Conservation (phyloP, 1,140 invertebrate species). For the Andrena cerasifolii region DNA sequence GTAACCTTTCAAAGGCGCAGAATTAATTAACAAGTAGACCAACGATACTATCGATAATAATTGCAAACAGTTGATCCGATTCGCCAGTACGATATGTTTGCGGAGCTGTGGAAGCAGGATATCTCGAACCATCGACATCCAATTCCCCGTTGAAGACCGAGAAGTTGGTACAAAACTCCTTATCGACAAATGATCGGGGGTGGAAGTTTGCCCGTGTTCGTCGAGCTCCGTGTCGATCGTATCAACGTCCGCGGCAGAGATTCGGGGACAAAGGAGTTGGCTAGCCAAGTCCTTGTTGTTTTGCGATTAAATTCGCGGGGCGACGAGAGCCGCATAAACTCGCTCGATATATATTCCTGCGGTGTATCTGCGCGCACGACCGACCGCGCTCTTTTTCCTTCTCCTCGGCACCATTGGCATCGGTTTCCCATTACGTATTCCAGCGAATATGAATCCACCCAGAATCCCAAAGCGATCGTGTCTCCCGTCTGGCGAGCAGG, state of each 20-base stretch:
- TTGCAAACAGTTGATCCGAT: too few species aligned
- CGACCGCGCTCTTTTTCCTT: conserved; percentile 34
- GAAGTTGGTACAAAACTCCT: neutral
- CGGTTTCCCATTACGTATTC: conserved; percentile 72
- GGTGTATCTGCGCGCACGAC: neutral
- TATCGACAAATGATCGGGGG: neutral
- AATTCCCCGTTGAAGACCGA: too few species aligned
- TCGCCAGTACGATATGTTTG: too few species aligned
- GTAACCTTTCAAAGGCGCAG: too few species aligned
- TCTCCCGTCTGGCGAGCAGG: neutral
- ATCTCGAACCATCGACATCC: too few species aligned
- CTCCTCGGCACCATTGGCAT: conserved; percentile 52
- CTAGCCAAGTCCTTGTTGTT: neutral
- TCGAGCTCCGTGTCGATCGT: neutral
- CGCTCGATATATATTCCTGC: neutral
- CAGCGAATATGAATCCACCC: conserved; percentile 68
- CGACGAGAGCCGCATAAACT: neutral
- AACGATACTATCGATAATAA: too few species aligned
- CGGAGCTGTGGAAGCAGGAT: too few species aligned
- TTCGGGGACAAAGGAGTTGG: neutral
- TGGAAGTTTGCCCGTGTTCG: neutral
- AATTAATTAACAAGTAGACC: too few species aligned
- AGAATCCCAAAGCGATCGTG: conserved; percentile 60
- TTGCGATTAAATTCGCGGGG: conserved; percentile 45
- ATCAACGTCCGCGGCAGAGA: neutral